phyloP scores from a whole-genome alignment of 2,113 vertebrate genomes.

The Odontophorus gujanensis region DNA sequence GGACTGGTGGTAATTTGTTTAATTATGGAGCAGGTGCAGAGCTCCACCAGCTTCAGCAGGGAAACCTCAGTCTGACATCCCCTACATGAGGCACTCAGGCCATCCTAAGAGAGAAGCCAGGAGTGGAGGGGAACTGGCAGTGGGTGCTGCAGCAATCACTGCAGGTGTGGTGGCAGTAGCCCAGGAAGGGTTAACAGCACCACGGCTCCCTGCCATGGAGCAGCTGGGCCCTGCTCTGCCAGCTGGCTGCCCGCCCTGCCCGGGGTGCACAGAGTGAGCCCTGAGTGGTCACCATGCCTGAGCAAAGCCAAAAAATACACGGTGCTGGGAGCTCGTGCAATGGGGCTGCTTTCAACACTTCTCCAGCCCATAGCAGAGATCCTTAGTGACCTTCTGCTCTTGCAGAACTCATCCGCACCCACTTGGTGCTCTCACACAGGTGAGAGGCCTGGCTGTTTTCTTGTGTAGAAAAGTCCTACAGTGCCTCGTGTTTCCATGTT shows the following conservation, averaged over 20 bases:
- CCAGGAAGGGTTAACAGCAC: background rate
- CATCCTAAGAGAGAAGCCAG: background rate
- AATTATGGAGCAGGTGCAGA: background rate
- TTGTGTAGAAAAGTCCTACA: background rate
- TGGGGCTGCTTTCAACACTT: too few relatives aligned
- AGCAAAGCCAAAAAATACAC: background rate
- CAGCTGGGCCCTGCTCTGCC: background rate
- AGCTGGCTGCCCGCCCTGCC: conserved; percentile 14
- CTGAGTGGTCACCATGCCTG: background rate
- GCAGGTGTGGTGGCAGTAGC: background rate
- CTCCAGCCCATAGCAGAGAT: background rate
- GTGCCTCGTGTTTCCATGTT: background rate
- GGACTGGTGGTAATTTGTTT: background rate
- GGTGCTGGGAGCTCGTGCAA: background rate
- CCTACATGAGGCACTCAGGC: background rate
- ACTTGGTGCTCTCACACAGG: fast-evolving
- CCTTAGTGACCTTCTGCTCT: too few relatives aligned
- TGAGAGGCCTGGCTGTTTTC: background rate
- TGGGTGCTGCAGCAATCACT: background rate
- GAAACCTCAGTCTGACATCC: background rate
- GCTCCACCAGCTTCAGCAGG: background rate
- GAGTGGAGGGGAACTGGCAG: background rate
- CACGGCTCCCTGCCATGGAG: background rate
- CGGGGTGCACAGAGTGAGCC: background rate
- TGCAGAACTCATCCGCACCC: background rate